Percentiles rank a stretch among this genome's conserved stretches.
Conservation (phyloP, 2,888 invertebrate species). For the Tinea semifulvella region DNA sequence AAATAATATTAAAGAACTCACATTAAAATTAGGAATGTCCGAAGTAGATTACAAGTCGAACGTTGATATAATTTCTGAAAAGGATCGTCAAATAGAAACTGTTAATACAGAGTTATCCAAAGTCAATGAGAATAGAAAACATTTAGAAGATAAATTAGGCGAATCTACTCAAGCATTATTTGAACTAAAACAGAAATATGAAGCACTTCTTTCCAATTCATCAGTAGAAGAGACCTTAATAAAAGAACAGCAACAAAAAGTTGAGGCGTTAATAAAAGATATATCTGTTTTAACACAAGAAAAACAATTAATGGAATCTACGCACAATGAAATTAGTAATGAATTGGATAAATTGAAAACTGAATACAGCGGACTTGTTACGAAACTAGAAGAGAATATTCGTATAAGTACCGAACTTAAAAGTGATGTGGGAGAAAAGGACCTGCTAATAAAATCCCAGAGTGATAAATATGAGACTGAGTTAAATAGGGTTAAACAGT, state of each 20-base stretch:
- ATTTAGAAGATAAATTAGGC: constrained; percentile 56
- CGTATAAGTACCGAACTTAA: constrained; percentile 30
- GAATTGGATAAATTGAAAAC: constrained; percentile 36
- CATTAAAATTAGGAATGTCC: constrained; percentile 50
- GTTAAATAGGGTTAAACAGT: constrained; percentile 30
- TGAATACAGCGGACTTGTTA: constrained; percentile 32
- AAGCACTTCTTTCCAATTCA: constrained; percentile 46
- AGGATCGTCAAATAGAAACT: constrained; percentile 53
- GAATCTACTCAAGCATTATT: constrained; percentile 39
- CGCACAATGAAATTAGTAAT: constrained; percentile 31
- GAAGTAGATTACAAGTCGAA: constrained; percentile 57
- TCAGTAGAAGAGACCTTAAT: constrained; percentile 49
- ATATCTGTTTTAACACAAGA: constrained; percentile 39
- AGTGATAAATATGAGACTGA: constrained; percentile 35
- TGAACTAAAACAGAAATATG: constrained; percentile 49
- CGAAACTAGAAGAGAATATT: constrained; percentile 35
- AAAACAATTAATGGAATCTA: constrained; percentile 38
- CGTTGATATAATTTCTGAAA: constrained; percentile 48
- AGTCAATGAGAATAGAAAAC: constrained; percentile 47
- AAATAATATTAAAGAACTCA: constrained; percentile 44
- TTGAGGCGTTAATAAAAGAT: constrained; percentile 44
- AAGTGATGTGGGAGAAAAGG: constrained; percentile 40
- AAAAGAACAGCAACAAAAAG: constrained; percentile 43
- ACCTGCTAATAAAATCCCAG: constrained; percentile 38
- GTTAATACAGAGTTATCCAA: constrained; percentile 45